Base-by-base conservation (phyloP, 53 echinoderm and acorn worm genomes). In the Henricia sp. region DNA sequence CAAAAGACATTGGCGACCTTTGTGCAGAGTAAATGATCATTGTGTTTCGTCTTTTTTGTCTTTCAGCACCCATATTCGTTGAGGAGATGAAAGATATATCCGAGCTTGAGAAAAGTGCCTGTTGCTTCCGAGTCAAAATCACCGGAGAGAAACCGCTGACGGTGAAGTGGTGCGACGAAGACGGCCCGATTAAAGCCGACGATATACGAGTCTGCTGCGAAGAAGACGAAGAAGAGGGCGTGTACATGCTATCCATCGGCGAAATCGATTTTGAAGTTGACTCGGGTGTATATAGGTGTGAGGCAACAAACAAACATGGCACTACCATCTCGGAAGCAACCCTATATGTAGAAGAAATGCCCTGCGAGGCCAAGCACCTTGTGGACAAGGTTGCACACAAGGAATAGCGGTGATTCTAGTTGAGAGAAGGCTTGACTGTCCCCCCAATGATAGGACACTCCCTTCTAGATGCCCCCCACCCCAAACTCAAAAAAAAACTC, bases 291-390 rank as follows among this genome's bases (percentile, higher is more conserved):
- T 93, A 88, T 85, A 85, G 48, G 68, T 93, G 94, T 52, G 71
- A 56, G 36, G 94, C 75, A 19, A 56, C 67, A 64, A 93, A 93
- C 82, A 72, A 34, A 8, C 59, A 37, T 17, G 94, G 91, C 48
- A 72, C 84, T 60, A 78, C 83, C 26, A 86, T 83, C 48, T 71
- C 71, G 30, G 93, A 93, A 77, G 86, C 87, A 33, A 82, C 83
- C 39, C 70, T 90, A 64, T 72, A 75, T 34, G 70, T 93, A 39
- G 93, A 93, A 58, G 90, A 90, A 72, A 86, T 93, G 87, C 93
- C 93, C 5, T 84, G 77, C 65, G 68, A 74, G 33, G 89, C 90
- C 30, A 89, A 90, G 66, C 43, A 65, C 40, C 82, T 86, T 9
- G 54, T 86, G 21, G 64, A 85, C 55, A 76, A 55, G 64, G 64